A percentile compares a stretch with the other conserved stretches of the same genome.
phyloP scores from a whole-genome alignment of 2,797 vertebrate species.

The Gallirallus australis region DNA sequence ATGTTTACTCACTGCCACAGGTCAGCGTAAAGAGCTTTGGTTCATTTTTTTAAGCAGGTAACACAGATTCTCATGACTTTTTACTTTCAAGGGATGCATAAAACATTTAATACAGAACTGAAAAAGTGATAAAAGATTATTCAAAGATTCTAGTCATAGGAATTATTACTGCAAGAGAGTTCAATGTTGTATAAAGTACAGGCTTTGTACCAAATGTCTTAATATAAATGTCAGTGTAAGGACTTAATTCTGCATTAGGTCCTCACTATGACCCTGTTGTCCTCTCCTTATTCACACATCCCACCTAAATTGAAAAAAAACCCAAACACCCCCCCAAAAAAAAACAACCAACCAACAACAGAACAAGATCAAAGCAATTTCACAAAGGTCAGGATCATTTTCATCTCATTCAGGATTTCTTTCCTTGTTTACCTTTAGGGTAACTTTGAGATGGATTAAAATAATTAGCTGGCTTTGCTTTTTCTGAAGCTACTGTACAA shows the following conservation, averaged over 20 bases:
- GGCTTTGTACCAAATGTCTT: background rate
- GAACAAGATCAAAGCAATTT: background rate
- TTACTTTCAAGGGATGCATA: background rate
- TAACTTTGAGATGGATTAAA: rapidly evolving
- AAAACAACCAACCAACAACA: too few relatives aligned
- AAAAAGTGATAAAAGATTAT: background rate
- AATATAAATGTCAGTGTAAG: background rate
- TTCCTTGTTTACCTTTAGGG: background rate
- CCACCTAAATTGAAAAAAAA: background rate
- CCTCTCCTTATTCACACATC: background rate
- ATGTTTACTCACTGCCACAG: background rate
- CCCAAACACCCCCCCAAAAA: too few relatives aligned
- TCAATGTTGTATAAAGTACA: background rate
- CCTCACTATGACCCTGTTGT: background rate
- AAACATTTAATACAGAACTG: background rate
- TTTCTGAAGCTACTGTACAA: background rate
- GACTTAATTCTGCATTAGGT: background rate
- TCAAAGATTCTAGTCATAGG: background rate
- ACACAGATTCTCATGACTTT: background rate
- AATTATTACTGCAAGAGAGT: background rate
- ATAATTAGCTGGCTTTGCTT: background rate
- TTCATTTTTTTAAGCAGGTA: background rate
- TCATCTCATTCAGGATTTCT: background rate
- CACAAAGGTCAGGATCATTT: background rate
- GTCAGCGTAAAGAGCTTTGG: background rate